Evolutionary conservation across 2,888 invertebrate species (phyloP).

Genomic region (Lacanobia oleracea): DNA sequence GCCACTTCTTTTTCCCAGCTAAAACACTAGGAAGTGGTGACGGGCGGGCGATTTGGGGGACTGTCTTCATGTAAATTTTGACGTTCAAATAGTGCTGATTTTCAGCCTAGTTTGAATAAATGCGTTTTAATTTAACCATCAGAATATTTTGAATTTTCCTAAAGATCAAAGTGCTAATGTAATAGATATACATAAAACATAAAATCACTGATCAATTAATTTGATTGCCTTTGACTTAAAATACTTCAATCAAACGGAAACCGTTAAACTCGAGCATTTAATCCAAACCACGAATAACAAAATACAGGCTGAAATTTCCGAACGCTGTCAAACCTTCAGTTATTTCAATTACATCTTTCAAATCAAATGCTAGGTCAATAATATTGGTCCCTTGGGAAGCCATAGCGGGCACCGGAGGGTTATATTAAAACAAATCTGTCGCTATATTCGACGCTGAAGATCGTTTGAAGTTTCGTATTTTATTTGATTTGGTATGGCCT

Average conservation of each 20-base stretch:
- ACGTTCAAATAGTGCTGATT: no score
- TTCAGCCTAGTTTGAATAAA: no score
- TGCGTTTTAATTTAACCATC: no score
- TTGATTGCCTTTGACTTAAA: conserved; percentile 10
- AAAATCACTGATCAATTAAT: not conserved
- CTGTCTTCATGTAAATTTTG: no score
- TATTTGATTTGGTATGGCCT: conserved; percentile 45
- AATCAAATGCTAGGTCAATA: conserved; percentile 60
- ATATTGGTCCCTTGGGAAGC: conserved; percentile 47
- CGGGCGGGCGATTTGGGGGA: no score
- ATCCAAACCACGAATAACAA: conserved; percentile 45
- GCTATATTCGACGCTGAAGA: conserved; percentile 29
- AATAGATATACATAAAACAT: not conserved
- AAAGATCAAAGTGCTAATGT: no score
- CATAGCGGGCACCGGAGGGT: conserved; percentile 34
- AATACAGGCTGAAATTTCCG: conserved; percentile 37
- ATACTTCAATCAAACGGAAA: conserved; percentile 12
- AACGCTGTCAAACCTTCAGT: conserved; percentile 36
- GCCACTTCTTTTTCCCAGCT: no score
- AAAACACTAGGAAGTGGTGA: no score
- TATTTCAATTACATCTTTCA: conserved; percentile 61
- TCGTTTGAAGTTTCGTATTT: conserved; percentile 39
- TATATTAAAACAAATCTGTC: conserved; percentile 61
- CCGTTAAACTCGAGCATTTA: conserved; percentile 15
- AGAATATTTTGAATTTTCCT: no score